A percentile compares a stretch with the other conserved stretches of the same genome.
phyloP scores from a whole-genome alignment of 2,113 vertebrate species.

The Mirza zaza region DNA sequence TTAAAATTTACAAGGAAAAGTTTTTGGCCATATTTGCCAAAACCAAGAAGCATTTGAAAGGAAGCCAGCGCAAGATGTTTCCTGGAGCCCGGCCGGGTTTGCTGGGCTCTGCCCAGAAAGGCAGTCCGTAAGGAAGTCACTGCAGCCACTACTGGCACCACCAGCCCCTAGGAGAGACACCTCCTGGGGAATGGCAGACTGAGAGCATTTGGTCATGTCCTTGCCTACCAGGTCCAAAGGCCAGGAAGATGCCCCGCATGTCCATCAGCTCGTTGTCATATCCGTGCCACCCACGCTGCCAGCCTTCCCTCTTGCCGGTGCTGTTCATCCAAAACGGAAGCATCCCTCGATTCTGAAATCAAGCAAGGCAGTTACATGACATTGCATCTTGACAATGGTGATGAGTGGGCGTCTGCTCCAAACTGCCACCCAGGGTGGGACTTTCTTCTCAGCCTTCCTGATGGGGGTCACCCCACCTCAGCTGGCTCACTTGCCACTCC shows the following conservation, averaged over 20 bases:
- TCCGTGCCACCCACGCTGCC: constrained; percentile 97
- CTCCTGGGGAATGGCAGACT: not conserved
- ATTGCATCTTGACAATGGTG: accelerated
- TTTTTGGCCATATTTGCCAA: constrained; percentile 69
- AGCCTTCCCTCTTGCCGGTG: constrained; percentile 84
- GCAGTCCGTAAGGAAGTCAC: not conserved
- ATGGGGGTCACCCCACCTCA: not conserved
- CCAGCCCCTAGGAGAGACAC: not conserved
- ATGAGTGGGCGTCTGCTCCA: not conserved
- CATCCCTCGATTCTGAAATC: constrained; percentile 87
- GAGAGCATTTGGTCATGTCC: not conserved
- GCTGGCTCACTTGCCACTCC: not conserved
- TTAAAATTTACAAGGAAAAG: constrained; percentile 74
- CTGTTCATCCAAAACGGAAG: constrained; percentile 94
- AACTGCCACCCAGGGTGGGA: not conserved
- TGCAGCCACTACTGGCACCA: accelerated
- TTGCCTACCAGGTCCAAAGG: constrained; percentile 92
- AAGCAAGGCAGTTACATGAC: not conserved
- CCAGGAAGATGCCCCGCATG: constrained; percentile 95
- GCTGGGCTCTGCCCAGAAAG: constrained; percentile 58
- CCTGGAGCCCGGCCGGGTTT: constrained; percentile 47
- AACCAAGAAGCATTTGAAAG: constrained; percentile 73
- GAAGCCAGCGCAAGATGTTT: constrained; percentile 54
- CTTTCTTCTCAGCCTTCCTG: not conserved
- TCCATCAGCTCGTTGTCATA: constrained; percentile 95